These are phyloP conservation scores for Dufourea novaeangliae DNA, from an alignment of 1,140 invertebrate species.

Conservation along the genomic window DNA sequence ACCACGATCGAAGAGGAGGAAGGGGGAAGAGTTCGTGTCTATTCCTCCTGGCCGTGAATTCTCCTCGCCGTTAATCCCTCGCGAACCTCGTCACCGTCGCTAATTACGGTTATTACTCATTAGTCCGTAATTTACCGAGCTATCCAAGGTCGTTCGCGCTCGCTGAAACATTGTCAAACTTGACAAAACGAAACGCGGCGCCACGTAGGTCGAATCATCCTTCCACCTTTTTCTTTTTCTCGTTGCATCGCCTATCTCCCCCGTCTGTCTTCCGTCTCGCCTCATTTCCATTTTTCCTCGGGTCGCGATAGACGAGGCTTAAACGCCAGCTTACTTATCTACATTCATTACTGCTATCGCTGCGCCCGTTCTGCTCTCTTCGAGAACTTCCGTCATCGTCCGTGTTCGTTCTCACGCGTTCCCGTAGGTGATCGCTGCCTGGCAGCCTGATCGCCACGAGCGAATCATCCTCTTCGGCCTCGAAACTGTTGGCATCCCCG, in stretches of 20 bases:
- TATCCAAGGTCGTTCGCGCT: constrained; percentile 44
- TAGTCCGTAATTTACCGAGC: constrained; percentile 65
- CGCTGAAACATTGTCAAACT: not conserved
- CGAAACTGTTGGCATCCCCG: too few relatives aligned
- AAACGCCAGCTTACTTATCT: constrained; percentile 38
- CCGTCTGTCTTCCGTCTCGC: not conserved
- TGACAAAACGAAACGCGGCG: not conserved
- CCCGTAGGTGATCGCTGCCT: too few relatives aligned
- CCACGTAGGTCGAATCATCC: too few relatives aligned
- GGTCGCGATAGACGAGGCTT: constrained; percentile 28
- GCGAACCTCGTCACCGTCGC: constrained; percentile 55
- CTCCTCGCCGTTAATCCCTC: constrained; percentile 53
- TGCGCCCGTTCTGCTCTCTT: too few relatives aligned
- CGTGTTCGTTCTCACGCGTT: too few relatives aligned
- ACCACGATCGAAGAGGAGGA: not conserved
- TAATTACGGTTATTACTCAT: constrained; percentile 73
- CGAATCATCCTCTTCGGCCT: too few relatives aligned
- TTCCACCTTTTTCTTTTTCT: too few relatives aligned
- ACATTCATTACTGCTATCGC: constrained; percentile 49
- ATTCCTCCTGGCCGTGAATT: constrained; percentile 14
- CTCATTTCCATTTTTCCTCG: constrained; percentile 33
- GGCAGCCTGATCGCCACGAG: too few relatives aligned
- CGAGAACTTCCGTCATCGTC: too few relatives aligned
- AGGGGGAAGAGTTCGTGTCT: not conserved
- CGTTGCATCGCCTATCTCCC: not conserved